These are phyloP conservation scores for Alloplasta piceator DNA, from an alignment of 2,888 invertebrate genomes.

Conservation along the genomic window DNA sequence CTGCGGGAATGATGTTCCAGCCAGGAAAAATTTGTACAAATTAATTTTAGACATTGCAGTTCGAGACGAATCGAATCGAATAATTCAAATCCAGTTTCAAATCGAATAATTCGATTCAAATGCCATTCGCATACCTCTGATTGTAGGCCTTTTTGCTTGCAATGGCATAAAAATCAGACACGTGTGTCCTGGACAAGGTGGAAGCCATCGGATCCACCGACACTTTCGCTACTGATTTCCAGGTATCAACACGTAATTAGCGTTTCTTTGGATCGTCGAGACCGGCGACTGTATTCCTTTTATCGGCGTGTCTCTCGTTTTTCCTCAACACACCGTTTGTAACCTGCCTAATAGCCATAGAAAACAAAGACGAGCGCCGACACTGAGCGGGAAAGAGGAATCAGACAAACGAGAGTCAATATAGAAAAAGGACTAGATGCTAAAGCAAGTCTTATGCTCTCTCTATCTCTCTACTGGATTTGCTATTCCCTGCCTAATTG, in stretches of 20 bases:
- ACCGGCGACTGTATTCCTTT: constrained; percentile 18
- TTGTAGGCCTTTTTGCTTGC: too few relatives aligned
- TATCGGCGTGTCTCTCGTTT: constrained; percentile 29
- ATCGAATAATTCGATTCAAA: too few relatives aligned
- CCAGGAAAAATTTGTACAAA: too few relatives aligned
- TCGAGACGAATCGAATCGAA: too few relatives aligned
- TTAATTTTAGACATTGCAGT: too few relatives aligned
- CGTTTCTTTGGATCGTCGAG: constrained; percentile 39
- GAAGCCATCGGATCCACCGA: constrained; percentile 1
- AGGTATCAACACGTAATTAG: constrained; percentile 60
- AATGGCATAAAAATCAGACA: too few relatives aligned
- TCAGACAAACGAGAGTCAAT: constrained; percentile 68
- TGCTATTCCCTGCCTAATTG: constrained; percentile 76
- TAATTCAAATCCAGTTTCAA: too few relatives aligned
- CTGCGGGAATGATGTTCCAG: too few relatives aligned
- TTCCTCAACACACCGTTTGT: constrained; percentile 42
- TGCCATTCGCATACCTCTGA: too few relatives aligned
- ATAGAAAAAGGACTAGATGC: constrained; percentile 56
- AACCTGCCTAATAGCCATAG: constrained; percentile 50
- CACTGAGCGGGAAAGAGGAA: constrained; percentile 35
- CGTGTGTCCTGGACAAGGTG: too few relatives aligned
- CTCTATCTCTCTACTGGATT: constrained; percentile 59
- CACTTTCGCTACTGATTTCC: constrained; percentile 45
- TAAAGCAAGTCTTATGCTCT: constrained; percentile 62
- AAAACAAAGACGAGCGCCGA: constrained; percentile 59